Conservation (phyloP, 2,888 invertebrate species). For the Elaeidobius kamerunicus region DNA sequence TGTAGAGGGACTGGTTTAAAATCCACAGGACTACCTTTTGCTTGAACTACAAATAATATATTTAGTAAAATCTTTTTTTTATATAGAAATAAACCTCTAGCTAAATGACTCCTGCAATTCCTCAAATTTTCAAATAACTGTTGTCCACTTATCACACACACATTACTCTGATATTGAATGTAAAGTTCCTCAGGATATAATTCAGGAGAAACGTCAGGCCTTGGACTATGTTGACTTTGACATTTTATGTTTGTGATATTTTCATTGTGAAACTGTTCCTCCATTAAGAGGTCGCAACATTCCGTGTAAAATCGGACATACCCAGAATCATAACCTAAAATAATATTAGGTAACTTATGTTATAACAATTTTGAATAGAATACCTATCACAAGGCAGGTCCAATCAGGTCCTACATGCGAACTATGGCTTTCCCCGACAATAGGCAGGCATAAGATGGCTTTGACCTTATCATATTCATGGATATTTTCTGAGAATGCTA, state of each 20-base stretch:
- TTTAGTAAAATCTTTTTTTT: neutral
- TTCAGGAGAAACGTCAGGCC: slow-evolving; percentile 46
- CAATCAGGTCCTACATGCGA: slow-evolving; percentile 72
- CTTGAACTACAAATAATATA: slow-evolving; percentile 56
- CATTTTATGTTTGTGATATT: slow-evolving; percentile 77
- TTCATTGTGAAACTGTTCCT: slow-evolving; percentile 82
- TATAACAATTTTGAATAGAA: no score
- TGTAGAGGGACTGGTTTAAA: slow-evolving; percentile 62
- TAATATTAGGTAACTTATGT: no score
- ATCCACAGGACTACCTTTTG: slow-evolving; percentile 56
- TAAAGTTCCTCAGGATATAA: slow-evolving; percentile 65
- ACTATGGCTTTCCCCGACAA: slow-evolving; percentile 46
- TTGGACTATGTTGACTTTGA: slow-evolving; percentile 59
- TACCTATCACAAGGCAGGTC: slow-evolving; percentile 79
- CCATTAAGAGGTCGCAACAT: slow-evolving; percentile 74
- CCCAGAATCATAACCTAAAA: slow-evolving; percentile 75
- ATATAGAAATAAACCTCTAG: slow-evolving; percentile 60
- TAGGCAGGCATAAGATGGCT: slow-evolving; percentile 52
- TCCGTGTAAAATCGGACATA: slow-evolving; percentile 86
- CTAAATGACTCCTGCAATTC: slow-evolving; percentile 74
- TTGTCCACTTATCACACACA: slow-evolving; percentile 73
- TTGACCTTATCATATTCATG: slow-evolving; percentile 54
- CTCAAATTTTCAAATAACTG: slow-evolving; percentile 77
- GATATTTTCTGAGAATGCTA: slow-evolving; percentile 57
- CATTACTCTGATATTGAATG: slow-evolving; percentile 67